phyloP scores from a whole-genome alignment of 2,797 vertebrate species.

The Lithobates pipiens region DNA sequence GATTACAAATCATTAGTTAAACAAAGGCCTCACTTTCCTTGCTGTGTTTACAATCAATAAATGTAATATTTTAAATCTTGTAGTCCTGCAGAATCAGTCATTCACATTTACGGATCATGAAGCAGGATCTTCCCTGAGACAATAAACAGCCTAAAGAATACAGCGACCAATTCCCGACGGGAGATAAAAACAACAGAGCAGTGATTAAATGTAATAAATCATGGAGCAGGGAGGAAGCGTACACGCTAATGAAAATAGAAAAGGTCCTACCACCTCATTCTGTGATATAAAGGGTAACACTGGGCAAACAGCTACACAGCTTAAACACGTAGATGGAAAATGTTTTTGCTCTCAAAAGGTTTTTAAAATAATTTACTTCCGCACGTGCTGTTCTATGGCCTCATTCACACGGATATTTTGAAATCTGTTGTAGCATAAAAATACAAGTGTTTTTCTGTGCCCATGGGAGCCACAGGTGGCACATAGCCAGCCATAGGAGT shows the following conservation, averaged over 20 bases:
- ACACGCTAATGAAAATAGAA: too few species aligned
- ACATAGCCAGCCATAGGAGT: too few species aligned
- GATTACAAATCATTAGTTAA: conserved; percentile 38
- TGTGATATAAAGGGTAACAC: neutral
- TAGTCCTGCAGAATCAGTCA: neutral
- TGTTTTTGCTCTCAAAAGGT: too few species aligned
- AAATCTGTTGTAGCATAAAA: too few species aligned
- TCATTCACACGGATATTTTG: too few species aligned
- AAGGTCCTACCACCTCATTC: neutral
- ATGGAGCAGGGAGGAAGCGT: neutral
- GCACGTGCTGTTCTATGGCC: too few species aligned
- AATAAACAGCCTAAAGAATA: conserved; percentile 18
- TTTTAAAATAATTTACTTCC: too few species aligned
- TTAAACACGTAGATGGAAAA: neutral
- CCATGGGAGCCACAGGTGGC: too few species aligned
- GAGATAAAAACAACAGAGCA: conserved; percentile 1
- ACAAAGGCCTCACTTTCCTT: neutral
- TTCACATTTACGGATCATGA: conserved; percentile 35
- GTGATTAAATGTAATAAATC: conserved; percentile 39
- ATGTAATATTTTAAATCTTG: conserved; percentile 37
- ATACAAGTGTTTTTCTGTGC: too few species aligned
- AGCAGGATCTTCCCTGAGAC: conserved; percentile 12
- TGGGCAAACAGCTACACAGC: neutral
- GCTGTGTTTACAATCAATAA: conserved; percentile 30
- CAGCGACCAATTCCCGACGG: conserved; percentile 11